Percentiles rank a stretch among this genome's conserved stretches.
phyloP scores from a whole-genome alignment of 92 coral and sea anemone species.

The Chrysogorgia sp. region DNA sequence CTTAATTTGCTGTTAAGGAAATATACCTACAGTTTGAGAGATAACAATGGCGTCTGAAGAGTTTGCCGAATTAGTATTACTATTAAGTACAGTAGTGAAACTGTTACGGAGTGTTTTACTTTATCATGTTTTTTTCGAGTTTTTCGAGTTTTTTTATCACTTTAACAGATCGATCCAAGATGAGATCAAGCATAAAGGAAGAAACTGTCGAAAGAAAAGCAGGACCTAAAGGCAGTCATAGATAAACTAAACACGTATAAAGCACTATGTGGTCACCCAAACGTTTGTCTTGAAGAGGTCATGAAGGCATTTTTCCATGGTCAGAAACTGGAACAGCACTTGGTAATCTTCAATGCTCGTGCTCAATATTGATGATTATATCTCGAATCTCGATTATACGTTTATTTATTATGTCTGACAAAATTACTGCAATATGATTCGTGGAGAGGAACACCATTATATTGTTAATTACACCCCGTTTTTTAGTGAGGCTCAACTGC shows the following conservation, averaged over 20 bases:
- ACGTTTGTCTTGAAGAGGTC: background rate
- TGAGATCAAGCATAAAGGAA: slow-evolving; percentile 32
- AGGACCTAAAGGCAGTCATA: too few species aligned
- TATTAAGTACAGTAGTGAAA: background rate
- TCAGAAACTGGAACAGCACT: background rate
- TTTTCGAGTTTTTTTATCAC: background rate
- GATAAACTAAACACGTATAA: too few species aligned
- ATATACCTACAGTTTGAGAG: too few species aligned
- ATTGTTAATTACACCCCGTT: too few species aligned
- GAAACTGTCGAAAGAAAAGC: too few species aligned
- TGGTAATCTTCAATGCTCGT: background rate
- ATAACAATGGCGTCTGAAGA: background rate
- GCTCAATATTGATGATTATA: background rate
- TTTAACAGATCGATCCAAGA: slow-evolving; percentile 16
- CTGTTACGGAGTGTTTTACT: background rate
- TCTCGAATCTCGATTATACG: background rate
- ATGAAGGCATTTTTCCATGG: background rate
- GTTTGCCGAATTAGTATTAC: background rate
- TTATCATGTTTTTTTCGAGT: background rate
- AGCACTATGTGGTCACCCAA: too few species aligned
- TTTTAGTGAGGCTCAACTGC: background rate
- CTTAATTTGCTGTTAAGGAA: too few species aligned
- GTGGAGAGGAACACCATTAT: too few species aligned
- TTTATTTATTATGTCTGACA: background rate
- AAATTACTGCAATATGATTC: background rate